Evolutionary conservation across 2,797 vertebrate species (phyloP).

Genomic region (Corythornis leucogaster): DNA sequence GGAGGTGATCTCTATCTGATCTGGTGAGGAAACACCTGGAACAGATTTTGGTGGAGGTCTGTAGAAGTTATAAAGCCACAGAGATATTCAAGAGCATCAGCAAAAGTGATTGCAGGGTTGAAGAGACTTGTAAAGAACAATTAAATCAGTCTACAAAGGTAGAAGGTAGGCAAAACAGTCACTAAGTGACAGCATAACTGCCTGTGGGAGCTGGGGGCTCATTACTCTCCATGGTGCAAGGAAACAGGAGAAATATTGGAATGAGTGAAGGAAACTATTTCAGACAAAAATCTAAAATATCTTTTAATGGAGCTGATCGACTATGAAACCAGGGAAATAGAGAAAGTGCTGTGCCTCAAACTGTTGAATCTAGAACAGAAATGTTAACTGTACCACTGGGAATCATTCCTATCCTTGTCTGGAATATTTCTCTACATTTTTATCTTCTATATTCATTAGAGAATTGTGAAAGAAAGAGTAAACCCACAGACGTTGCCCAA

Average conservation of each 20-base stretch:
- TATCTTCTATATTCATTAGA: background rate
- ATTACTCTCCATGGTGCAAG: constrained; percentile 13
- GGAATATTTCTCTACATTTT: constrained; percentile 25
- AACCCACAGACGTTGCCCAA: background rate
- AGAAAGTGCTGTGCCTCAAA: constrained; percentile 24
- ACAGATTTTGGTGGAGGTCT: background rate
- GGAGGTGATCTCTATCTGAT: background rate
- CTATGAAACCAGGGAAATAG: constrained; percentile 12
- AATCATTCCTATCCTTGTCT: constrained; percentile 18
- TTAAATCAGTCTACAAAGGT: background rate
- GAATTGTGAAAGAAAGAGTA: constrained; percentile 12
- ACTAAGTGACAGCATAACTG: constrained; percentile 16
- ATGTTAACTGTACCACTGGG: constrained; percentile 12
- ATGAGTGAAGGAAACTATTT: background rate
- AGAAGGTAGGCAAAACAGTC: background rate
- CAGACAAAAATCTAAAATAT: constrained; percentile 14
- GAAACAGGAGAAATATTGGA: background rate
- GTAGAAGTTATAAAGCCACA: background rate
- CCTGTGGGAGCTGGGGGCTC: background rate
- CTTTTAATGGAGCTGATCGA: background rate
- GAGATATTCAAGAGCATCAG: background rate
- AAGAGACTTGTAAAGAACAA: background rate
- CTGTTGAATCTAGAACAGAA: constrained; percentile 38
- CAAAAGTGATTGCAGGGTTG: background rate
- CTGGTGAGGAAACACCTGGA: background rate